phyloP scores from a whole-genome alignment of 2,888 invertebrate species.

The Rhodophaea formosa region DNA sequence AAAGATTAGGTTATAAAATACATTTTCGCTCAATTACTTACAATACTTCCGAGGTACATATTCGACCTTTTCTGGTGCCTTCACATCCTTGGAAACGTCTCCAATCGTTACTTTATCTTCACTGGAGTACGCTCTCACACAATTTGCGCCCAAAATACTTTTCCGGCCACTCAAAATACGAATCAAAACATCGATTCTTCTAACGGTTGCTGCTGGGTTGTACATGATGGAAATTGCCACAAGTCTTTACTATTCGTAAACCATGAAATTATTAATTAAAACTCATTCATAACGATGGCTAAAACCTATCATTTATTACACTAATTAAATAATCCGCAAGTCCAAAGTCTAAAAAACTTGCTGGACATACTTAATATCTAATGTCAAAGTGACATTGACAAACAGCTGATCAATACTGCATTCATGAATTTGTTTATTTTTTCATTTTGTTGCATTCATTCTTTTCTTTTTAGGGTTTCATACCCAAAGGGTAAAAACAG shows the following conservation, averaged over 20 bases:
- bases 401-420: not conserved
- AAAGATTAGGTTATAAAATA: too few species aligned
- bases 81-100: constrained; percentile 84
- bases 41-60: constrained; percentile 92
- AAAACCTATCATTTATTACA: constrained; percentile 26
- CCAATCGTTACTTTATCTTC: constrained; percentile 86
- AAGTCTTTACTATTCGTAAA: constrained; percentile 21
- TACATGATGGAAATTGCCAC: constrained; percentile 48
- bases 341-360: constrained; percentile 61
- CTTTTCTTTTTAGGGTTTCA: too few species aligned
- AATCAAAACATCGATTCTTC: constrained; percentile 75
- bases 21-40: constrained; percentile 69
- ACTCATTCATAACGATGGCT: constrained; percentile 22
- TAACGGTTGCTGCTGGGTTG: constrained; percentile 64
- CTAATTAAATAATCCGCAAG: constrained; percentile 50
- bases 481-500: too few species aligned
- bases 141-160: constrained; percentile 57
- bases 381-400: constrained; percentile 27
- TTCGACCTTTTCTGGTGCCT: constrained; percentile 84
- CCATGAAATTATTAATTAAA: constrained; percentile 28
- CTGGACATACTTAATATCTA: too few species aligned
- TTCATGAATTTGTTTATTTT: not conserved
- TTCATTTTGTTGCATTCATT: too few species aligned
- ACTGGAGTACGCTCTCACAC: constrained; percentile 67
- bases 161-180: constrained; percentile 70